These are phyloP conservation scores for Tinea semifulvella DNA, from an alignment of 2,888 invertebrate species.

Conservation along the genomic window DNA sequence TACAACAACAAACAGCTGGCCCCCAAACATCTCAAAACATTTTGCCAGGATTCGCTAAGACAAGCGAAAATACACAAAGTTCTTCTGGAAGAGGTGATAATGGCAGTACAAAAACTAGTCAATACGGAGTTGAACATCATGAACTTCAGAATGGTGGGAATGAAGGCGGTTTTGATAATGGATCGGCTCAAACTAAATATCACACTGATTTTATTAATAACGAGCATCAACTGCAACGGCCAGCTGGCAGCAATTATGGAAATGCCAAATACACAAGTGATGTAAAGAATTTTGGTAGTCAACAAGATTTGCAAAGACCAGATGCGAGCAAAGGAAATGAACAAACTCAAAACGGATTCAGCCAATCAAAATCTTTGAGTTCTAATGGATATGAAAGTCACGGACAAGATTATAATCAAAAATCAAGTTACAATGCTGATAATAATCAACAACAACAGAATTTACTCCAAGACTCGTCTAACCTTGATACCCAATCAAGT, in stretches of 20 bases:
- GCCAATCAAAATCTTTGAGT: not conserved
- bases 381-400: not conserved
- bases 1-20: not conserved
- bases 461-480: not conserved
- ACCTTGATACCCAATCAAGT: no score
- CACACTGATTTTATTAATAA: not conserved
- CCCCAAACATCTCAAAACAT: not conserved
- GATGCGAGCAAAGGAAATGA: not conserved
- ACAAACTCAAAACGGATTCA: not conserved
- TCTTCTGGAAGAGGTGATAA: conserved; percentile 16
- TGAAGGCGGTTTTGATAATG: not conserved
- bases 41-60: no score
- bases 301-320: not conserved
- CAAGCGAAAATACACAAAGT: conserved; percentile 1
- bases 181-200: not conserved
- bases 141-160: not conserved
- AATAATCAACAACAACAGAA: not conserved
- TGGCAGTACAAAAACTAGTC: conserved; percentile 6
- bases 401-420: not conserved
- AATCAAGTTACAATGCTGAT: not conserved
- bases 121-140: conserved; percentile 3
- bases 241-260: not conserved
- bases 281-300: not conserved
- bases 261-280: not conserved
- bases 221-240: not conserved